Conservation (phyloP, 2,797 vertebrate species). For the Danionella dracula region DNA sequence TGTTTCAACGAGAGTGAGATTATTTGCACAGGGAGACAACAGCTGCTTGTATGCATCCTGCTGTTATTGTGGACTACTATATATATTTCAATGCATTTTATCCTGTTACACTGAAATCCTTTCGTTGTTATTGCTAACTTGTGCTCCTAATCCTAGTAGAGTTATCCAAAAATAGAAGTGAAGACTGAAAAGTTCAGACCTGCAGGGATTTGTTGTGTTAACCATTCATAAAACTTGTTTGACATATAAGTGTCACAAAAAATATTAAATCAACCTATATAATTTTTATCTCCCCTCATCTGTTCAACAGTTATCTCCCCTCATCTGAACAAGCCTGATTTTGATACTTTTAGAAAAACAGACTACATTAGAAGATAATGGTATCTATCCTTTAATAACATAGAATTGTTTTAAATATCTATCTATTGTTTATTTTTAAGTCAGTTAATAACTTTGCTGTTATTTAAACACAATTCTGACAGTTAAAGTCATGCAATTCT, state of each 20-base stretch:
- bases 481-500: too few relatives aligned
- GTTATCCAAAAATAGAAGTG: too few relatives aligned
- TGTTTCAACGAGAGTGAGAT: background rate
- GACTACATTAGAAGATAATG: too few relatives aligned
- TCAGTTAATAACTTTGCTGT: too few relatives aligned
- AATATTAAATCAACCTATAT: background rate
- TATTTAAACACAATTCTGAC: too few relatives aligned
- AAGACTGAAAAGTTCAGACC: background rate
- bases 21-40: background rate
- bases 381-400: too few relatives aligned
- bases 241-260: background rate
- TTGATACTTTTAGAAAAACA: background rate
- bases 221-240: background rate
- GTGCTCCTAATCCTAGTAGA: too few relatives aligned
- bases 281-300: background rate
- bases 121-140: too few relatives aligned
- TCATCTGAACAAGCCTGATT: background rate
- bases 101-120: too few relatives aligned
- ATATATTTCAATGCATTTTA: too few relatives aligned
- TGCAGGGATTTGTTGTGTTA: background rate
- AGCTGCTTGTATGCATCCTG: background rate
- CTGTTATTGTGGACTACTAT: background rate
- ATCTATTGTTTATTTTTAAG: too few relatives aligned
- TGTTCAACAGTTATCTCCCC: background rate
- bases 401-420: too few relatives aligned